Conservation (phyloP, 2,888 invertebrate species). For the Deroplatys truncata region DNA sequence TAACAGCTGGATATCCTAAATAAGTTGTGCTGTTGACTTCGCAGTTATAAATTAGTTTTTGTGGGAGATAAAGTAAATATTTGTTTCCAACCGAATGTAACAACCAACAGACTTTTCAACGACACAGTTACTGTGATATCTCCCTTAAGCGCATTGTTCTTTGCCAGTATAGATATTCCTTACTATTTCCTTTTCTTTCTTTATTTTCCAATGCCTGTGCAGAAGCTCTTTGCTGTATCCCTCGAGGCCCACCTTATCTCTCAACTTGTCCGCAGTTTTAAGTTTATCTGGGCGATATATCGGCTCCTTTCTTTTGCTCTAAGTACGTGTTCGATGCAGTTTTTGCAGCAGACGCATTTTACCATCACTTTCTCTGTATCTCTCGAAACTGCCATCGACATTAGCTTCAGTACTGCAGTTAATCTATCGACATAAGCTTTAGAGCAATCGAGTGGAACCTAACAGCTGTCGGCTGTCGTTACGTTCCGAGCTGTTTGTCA, state of each 20-base stretch:
- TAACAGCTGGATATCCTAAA: no score
- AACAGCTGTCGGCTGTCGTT: neutral
- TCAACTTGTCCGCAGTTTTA: neutral
- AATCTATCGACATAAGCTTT: neutral
- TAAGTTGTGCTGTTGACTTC: no score
- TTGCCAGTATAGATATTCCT: neutral
- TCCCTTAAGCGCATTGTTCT: neutral
- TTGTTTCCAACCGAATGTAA: no score
- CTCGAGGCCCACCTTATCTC: neutral
- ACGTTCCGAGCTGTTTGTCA: neutral
- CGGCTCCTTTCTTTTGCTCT: neutral
- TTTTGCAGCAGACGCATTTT: neutral
- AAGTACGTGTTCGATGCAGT: neutral
- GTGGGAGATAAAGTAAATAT: no score
- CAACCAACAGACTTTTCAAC: no score
- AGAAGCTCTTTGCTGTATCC: neutral
- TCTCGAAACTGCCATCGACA: neutral
- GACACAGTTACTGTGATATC: no score
- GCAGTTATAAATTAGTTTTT: no score
- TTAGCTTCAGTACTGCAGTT: neutral
- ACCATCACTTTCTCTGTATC: neutral
- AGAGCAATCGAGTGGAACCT: neutral
- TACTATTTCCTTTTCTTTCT: neutral
- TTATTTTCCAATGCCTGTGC: neutral
- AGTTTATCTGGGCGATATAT: neutral